phyloP scores from a whole-genome alignment of 2,888 invertebrate genomes.

The Halocaridina rubra region DNA sequence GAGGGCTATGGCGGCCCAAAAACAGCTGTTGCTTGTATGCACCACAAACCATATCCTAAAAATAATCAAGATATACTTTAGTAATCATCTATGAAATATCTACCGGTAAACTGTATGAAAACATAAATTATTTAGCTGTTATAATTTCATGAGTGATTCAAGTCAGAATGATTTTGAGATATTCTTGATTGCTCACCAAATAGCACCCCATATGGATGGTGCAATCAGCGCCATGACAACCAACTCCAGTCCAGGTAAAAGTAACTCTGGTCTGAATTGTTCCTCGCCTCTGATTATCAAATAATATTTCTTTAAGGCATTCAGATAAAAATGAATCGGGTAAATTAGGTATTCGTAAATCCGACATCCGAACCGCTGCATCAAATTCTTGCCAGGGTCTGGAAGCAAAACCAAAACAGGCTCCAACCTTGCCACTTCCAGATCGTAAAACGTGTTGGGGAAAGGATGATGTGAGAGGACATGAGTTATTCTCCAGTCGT shows the following conservation, averaged over 20 bases:
- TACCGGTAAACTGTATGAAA: no score
- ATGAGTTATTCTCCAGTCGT: slow-evolving; percentile 81
- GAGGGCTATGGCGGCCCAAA: slow-evolving; percentile 74
- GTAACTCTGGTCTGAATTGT: slow-evolving; percentile 56
- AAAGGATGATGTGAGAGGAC: slow-evolving; percentile 82
- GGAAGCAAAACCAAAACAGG: slow-evolving; percentile 79
- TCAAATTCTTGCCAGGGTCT: slow-evolving; percentile 69
- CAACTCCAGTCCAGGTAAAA: slow-evolving; percentile 61
- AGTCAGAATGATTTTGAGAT: no score
- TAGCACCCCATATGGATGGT: no score
- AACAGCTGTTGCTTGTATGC: slow-evolving; percentile 59
- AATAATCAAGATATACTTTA: no score
- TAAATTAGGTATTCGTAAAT: slow-evolving; percentile 71
- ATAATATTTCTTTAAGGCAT: slow-evolving; percentile 47
- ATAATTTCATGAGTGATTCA: no score
- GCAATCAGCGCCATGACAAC: slow-evolving; percentile 35
- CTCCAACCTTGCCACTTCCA: slow-evolving; percentile 72
- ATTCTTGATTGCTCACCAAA: no score
- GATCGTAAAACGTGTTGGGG: slow-evolving; percentile 81
- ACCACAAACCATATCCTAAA: slow-evolving; percentile 64
- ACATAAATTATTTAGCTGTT: no score
- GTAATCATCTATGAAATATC: no score
- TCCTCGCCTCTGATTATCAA: slow-evolving; percentile 46
- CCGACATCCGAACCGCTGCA: slow-evolving; percentile 72
- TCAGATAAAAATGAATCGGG: slow-evolving; percentile 65